A percentile compares a stretch with the other conserved stretches of the same genome.
Conservation (phyloP, 2,113 vertebrate genomes). For the Poecilia latipinna region DNA sequence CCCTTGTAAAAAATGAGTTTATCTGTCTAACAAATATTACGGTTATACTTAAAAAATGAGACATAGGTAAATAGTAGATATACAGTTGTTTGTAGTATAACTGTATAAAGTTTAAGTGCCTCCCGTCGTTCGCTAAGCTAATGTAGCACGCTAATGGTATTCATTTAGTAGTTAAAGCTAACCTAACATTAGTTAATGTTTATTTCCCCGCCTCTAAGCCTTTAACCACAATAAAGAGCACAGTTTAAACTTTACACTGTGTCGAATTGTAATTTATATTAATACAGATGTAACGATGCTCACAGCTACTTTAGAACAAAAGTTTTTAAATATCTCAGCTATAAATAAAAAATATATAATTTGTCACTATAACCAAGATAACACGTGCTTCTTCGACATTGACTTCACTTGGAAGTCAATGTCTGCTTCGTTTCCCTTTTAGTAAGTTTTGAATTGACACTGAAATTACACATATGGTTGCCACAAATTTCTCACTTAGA, state of each 20-base stretch:
- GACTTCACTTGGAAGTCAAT: too few relatives aligned
- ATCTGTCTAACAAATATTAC: neutral
- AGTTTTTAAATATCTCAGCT: conserved; percentile 26
- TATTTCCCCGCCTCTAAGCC: conserved; percentile 4
- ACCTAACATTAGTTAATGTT: conserved; percentile 29
- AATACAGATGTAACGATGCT: neutral
- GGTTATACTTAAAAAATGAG: accelerated
- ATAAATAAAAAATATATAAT: neutral
- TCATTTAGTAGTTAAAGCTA: conserved; percentile 2
- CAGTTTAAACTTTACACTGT: neutral
- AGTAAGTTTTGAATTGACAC: too few relatives aligned
- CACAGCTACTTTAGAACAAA: neutral
- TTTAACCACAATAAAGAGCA: neutral
- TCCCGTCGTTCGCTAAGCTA: conserved; percentile 49
- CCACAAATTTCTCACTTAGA: too few relatives aligned
- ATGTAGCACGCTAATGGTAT: conserved; percentile 40
- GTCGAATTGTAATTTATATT: neutral
- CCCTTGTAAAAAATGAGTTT: neutral
- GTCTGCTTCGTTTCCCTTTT: too few relatives aligned
- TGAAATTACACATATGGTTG: too few relatives aligned
- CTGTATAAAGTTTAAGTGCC: conserved; percentile 28
- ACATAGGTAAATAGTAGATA: accelerated
- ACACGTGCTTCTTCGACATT: too few relatives aligned
- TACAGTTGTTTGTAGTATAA: neutral
- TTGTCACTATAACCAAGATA: neutral